Conservation (phyloP, 2,113 vertebrate species). For the Gnathonemus longibarbis region DNA sequence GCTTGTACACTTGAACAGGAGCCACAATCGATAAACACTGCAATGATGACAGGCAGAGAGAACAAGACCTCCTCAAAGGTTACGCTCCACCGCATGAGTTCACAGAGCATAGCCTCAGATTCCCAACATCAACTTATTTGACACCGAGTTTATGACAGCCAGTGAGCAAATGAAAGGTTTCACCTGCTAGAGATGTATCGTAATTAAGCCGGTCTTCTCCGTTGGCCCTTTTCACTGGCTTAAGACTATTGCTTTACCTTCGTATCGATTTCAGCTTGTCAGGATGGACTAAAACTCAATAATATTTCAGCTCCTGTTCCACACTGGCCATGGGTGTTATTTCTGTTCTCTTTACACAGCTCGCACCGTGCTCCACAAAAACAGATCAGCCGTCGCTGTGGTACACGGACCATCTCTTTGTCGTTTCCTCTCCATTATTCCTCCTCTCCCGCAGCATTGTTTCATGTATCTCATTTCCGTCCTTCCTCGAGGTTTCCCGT, state of each 20-base stretch:
- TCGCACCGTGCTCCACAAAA: neutral
- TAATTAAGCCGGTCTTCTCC: neutral
- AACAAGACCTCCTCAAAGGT: neutral
- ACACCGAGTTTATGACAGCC: neutral
- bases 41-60: neutral
- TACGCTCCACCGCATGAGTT: neutral
- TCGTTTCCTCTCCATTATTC: constrained; percentile 3
- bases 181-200: too few relatives aligned
- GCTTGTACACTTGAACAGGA: neutral
- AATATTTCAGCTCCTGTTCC: neutral
- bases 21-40: neutral
- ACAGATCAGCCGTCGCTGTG: neutral
- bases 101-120: neutral
- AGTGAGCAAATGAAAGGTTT: neutral
- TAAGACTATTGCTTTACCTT: neutral
- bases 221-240: neutral
- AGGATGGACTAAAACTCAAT: neutral
- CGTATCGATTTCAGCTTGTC: neutral
- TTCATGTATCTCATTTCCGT: constrained; percentile 5
- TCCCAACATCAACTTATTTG: neutral
- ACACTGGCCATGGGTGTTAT: neutral
- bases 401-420: neutral
- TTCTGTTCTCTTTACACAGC: neutral
- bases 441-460: neutral
- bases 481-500: neutral